These are phyloP conservation scores for Stomatorhinus ivindoensis DNA, from an alignment of 2,113 vertebrate species.

Conservation along the genomic window DNA sequence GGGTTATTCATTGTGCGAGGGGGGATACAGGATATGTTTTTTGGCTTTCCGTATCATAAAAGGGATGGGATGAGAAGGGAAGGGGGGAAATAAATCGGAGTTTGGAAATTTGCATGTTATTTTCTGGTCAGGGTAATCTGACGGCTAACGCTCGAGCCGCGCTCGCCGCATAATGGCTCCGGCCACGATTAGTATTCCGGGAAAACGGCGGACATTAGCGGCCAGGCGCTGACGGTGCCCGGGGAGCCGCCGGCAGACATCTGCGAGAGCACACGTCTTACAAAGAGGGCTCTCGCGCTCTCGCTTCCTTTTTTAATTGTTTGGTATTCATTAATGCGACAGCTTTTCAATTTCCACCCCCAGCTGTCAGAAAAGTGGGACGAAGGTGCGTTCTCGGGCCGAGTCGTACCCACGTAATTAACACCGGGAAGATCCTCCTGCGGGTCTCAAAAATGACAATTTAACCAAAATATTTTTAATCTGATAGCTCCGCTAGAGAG, in stretches of 20 bases:
- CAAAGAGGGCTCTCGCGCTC: not conserved
- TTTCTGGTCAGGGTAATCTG: constrained; percentile 53
- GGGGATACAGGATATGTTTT: constrained; percentile 19
- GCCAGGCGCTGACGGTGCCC: constrained; percentile 43
- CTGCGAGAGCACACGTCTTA: constrained; percentile 33
- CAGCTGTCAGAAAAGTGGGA: constrained; percentile 41
- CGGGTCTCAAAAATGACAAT: not conserved
- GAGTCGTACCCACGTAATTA: constrained; percentile 40
- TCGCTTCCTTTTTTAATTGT: constrained; percentile 40
- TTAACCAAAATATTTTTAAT: not conserved
- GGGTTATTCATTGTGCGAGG: constrained; percentile 42
- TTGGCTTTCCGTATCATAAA: constrained; percentile 44
- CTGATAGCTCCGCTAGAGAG: not conserved
- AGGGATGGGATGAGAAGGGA: not conserved
- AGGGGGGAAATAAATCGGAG: constrained; percentile 33
- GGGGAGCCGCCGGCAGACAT: constrained; percentile 51
- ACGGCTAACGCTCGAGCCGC: constrained; percentile 48
- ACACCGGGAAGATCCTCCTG: constrained; percentile 9
- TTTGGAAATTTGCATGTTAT: constrained; percentile 57
- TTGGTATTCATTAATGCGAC: constrained; percentile 51
- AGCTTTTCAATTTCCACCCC: constrained; percentile 41
- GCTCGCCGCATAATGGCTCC: constrained; percentile 44
- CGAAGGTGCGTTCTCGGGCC: constrained; percentile 33
- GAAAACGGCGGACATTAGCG: constrained; percentile 46
- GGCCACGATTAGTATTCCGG: constrained; percentile 56